A percentile compares a stretch with the other conserved stretches of the same genome.
Conservation (phyloP, 2,113 vertebrate species). For the Orycteropus afer region DNA sequence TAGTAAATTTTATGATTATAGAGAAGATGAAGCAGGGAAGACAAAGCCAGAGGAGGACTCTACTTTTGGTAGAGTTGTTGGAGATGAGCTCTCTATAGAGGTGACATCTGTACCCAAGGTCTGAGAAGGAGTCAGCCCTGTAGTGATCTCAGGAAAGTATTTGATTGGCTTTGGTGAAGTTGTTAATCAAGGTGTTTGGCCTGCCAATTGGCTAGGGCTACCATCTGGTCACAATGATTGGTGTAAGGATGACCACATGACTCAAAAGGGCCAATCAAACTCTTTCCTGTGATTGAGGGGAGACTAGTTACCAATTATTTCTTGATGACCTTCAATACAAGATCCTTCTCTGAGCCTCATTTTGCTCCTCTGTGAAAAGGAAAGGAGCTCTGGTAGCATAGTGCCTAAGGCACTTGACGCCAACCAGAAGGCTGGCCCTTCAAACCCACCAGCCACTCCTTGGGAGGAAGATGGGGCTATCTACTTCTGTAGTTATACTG, state of each 20-base stretch:
- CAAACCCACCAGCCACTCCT: too few relatives aligned
- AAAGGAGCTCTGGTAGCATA: too few relatives aligned
- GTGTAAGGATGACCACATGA: neutral
- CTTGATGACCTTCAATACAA: neutral
- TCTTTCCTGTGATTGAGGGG: neutral
- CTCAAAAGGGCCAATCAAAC: neutral
- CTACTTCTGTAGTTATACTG: too few relatives aligned
- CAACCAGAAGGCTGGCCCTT: too few relatives aligned
- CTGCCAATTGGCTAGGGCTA: neutral
- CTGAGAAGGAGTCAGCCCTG: neutral
- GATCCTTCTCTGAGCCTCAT: neutral
- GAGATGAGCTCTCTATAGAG: neutral
- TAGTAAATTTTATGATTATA: neutral
- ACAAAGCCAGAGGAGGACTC: neutral
- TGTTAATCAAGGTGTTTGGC: neutral
- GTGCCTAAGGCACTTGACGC: too few relatives aligned
- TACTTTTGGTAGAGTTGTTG: neutral
- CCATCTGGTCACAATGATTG: neutral
- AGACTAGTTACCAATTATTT: neutral
- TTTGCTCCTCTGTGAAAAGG: neutral
- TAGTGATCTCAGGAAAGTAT: neutral
- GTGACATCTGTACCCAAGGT: neutral
- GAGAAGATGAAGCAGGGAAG: neutral
- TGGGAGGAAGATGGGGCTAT: too few relatives aligned
- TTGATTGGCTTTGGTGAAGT: neutral